Conservation (phyloP, 2,888 invertebrate species). For the Eurytoma californica region DNA sequence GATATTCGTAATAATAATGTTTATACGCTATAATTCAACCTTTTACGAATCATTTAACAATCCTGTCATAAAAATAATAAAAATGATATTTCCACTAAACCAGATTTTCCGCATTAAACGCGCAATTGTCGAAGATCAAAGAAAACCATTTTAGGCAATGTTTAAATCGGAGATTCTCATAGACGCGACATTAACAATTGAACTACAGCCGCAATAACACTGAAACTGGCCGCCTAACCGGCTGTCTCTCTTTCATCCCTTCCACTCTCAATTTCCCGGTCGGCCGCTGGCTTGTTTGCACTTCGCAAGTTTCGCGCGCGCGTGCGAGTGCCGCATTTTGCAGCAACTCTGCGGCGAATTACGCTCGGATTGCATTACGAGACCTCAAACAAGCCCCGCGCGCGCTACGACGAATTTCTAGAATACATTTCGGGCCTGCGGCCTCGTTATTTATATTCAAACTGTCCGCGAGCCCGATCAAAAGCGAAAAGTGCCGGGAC, state of each 20-base stretch:
- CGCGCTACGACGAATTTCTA: constrained; percentile 50
- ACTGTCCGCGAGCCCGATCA: constrained; percentile 26
- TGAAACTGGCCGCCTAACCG: neutral
- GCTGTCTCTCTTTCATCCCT: constrained; percentile 22
- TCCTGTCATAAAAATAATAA: too few species aligned
- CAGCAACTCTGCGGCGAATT: constrained; percentile 37
- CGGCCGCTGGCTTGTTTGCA: constrained; percentile 15
- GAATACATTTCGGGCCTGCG: neutral
- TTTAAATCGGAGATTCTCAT: neutral
- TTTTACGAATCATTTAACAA: too few species aligned
- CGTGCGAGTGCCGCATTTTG: constrained; percentile 12
- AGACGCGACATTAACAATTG: constrained; percentile 1
- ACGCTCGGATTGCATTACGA: constrained; percentile 65
- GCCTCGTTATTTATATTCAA: constrained; percentile 38
- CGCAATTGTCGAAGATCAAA: constrained; percentile 7
- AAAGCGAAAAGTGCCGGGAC: constrained; percentile 33
- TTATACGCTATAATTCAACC: too few species aligned
- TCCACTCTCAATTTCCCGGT: constrained; percentile 12
- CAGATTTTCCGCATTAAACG: neutral
- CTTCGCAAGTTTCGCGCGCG: constrained; percentile 13
- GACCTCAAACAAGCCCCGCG: constrained; percentile 63
- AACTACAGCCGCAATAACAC: constrained; percentile 13
- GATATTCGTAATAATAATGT: too few species aligned
- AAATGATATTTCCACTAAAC: too few species aligned
- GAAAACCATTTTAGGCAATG: neutral